Evolutionary conservation across 2,797 vertebrate species (phyloP).

Genomic region (Argyrosomus regius): DNA sequence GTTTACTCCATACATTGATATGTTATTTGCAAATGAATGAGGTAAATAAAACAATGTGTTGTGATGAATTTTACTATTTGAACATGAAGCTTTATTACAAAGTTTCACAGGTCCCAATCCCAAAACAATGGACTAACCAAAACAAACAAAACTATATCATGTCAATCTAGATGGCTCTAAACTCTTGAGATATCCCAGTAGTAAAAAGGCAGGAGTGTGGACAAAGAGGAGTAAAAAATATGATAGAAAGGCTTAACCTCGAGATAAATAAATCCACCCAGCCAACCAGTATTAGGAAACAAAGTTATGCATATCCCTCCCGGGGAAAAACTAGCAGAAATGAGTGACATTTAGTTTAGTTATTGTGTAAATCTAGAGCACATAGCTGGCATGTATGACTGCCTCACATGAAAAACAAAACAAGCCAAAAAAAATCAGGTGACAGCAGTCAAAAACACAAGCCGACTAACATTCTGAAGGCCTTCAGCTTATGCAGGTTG

Average conservation of each 20-base stretch:
- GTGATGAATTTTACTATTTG: neutral
- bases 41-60: slow-evolving; percentile 3
- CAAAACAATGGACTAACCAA: slow-evolving; percentile 10
- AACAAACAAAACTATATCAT: slow-evolving; percentile 24
- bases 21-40: slow-evolving; percentile 23
- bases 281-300: slow-evolving; percentile 4
- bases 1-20: slow-evolving; percentile 12
- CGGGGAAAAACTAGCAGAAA: slow-evolving; percentile 24
- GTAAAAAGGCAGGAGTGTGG: slow-evolving; percentile 5
- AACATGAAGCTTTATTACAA: neutral
- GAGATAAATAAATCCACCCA: slow-evolving; percentile 28
- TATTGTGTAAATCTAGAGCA: slow-evolving; percentile 29
- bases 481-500: neutral
- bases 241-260: neutral
- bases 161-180: neutral
- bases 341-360: slow-evolving; percentile 24
- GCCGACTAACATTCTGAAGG: slow-evolving; percentile 1
- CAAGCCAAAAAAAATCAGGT: neutral
- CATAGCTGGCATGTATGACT: neutral
- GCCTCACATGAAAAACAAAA: slow-evolving; percentile 29
- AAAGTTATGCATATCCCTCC: slow-evolving; percentile 24
- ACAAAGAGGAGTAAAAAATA: slow-evolving; percentile 10
- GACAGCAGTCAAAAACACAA: slow-evolving; percentile 32
- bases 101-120: neutral
- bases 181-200: slow-evolving; percentile 13